phyloP scores from a whole-genome alignment of 2,113 vertebrate species.

The Pelusios castaneus region DNA sequence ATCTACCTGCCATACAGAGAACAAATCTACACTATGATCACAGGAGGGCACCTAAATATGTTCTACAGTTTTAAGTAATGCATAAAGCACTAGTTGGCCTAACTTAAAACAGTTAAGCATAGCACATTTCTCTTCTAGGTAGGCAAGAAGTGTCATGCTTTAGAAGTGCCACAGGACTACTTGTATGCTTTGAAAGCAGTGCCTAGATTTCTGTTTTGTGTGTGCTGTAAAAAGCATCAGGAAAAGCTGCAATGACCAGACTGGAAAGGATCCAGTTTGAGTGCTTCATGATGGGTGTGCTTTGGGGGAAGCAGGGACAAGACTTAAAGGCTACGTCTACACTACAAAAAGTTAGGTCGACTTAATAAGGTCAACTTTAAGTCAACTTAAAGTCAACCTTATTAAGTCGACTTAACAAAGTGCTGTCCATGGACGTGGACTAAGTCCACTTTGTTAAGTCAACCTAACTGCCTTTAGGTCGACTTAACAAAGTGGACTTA shows the following conservation, averaged over 20 bases:
- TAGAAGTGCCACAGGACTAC: neutral
- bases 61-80: neutral
- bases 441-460: too few species aligned
- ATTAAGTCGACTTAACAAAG: too few species aligned
- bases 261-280: neutral
- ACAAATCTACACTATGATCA: constrained; percentile 14
- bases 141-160: rapidly evolving
- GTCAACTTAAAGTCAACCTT: too few species aligned
- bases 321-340: too few species aligned
- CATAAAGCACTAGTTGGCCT: rapidly evolving
- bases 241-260: neutral
- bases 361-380: too few species aligned
- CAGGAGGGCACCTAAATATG: constrained; percentile 27
- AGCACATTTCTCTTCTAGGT: neutral
- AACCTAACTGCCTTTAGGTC: too few species aligned
- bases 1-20: neutral
- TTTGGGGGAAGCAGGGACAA: neutral
- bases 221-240: neutral
- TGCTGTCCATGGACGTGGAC: too few species aligned
- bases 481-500: too few species aligned
- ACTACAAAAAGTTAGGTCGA: too few species aligned
- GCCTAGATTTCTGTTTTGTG: neutral
- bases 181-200: neutral
- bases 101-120: rapidly evolving
- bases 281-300: neutral